These are phyloP conservation scores for Periophthalmodon schlosseri DNA, from an alignment of 2,113 vertebrate genomes.

Conservation along the genomic window DNA sequence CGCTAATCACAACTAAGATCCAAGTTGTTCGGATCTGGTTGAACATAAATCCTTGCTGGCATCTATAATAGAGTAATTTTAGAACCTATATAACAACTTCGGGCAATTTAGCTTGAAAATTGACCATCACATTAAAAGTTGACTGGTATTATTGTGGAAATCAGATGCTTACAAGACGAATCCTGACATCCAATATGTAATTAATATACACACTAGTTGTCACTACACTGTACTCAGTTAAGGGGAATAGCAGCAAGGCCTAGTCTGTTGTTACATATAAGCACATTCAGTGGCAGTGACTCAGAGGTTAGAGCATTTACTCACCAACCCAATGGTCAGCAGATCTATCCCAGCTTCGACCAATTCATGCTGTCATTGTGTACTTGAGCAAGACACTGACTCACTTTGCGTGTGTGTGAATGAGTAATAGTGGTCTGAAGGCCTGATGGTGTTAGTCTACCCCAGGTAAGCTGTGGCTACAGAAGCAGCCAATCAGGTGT, in stretches of 20 bases:
- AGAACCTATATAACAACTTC: not conserved
- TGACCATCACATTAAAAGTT: not conserved
- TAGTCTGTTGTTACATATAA: no score
- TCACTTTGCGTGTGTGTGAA: not conserved
- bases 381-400: not conserved
- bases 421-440: not conserved
- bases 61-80: not conserved
- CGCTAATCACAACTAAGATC: constrained; percentile 15
- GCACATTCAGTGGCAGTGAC: no score
- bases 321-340: not conserved
- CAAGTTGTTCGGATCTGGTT: not conserved
- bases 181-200: not conserved
- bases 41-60: not conserved
- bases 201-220: no score
- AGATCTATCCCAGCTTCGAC: not conserved
- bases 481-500: not conserved
- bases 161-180: not conserved
- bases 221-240: no score
- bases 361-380: not conserved
- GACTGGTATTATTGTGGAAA: not conserved
- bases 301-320: no score
- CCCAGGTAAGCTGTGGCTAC: not conserved
- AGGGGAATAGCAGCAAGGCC: no score
- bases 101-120: not conserved
- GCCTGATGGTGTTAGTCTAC: no score